Evolutionary conservation across 2,797 vertebrate genomes (phyloP).

Genomic region (Pseudotriccus pelzelni): DNA sequence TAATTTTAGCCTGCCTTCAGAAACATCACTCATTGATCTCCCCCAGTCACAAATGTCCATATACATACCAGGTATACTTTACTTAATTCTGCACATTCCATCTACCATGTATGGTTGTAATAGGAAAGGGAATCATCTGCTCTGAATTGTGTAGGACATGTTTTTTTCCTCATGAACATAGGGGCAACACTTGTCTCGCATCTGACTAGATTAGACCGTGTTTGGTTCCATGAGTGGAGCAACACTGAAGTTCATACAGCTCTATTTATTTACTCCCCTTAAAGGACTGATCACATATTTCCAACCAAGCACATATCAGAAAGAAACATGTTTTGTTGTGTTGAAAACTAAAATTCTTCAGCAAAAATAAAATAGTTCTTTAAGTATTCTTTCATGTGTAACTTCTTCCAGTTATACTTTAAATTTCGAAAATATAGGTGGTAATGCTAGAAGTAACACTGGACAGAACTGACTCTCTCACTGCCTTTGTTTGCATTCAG

Average conservation of each 20-base stretch:
- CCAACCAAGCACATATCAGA: not conserved
- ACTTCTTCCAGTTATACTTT: not conserved
- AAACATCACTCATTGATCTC: not conserved
- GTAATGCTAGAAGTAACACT: not conserved
- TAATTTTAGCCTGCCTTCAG: not conserved
- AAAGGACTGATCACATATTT: not conserved
- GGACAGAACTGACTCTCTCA: not conserved
- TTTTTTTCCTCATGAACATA: not conserved
- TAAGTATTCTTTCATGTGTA: not conserved
- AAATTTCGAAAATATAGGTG: not conserved
- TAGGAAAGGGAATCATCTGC: not conserved
- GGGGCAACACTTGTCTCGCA: not conserved
- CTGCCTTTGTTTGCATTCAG: not conserved
- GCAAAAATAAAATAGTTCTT: not conserved
- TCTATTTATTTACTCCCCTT: not conserved
- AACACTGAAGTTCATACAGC: not conserved
- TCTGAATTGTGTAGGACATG: not conserved
- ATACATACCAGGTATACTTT: not conserved
- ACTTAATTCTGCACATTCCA: not conserved
- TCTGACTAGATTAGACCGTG: not conserved
- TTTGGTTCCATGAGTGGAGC: not conserved
- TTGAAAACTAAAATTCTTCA: not conserved
- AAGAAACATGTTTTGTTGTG: not conserved
- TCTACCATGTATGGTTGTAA: not conserved
- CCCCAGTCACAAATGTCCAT: not conserved